Evolutionary conservation across 1,140 invertebrate species (phyloP).

Genomic region (Globodera ellingtonae): DNA sequence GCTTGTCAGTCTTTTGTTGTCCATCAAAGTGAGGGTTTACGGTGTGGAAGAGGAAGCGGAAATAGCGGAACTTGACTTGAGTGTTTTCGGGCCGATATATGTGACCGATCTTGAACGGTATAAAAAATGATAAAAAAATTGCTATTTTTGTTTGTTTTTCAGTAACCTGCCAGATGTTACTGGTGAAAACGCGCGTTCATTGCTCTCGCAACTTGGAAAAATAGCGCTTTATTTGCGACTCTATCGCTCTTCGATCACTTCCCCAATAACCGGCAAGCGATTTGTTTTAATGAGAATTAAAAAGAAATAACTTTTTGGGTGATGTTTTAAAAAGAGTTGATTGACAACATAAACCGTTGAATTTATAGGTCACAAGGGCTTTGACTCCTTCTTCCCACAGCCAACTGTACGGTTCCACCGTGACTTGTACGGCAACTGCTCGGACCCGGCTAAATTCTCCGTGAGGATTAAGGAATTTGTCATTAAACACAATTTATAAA

Average conservation of each 20-base stretch:
- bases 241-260: constrained; percentile 23
- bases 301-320: too few species aligned
- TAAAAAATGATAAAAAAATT: neutral
- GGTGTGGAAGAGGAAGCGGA: neutral
- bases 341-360: neutral
- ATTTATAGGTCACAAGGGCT: constrained; percentile 14
- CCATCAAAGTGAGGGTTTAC: neutral
- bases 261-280: constrained; percentile 4
- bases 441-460: neutral
- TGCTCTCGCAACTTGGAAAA: constrained; percentile 1
- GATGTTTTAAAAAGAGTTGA: too few species aligned
- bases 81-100: neutral
- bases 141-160: neutral
- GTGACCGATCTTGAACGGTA: neutral
- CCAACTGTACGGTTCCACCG: constrained; percentile 9
- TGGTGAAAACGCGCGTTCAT: neutral
- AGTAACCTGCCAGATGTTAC: neutral
- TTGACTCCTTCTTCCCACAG: constrained; percentile 14
- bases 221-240: constrained; percentile 18
- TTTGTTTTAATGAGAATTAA: neutral
- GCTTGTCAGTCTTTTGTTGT: neutral
- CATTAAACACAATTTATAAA: neutral
- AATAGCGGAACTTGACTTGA: neutral
- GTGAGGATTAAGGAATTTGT: neutral
- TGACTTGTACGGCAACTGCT: neutral